phyloP scores from a whole-genome alignment of 2,888 invertebrate species.

The Heteromurus nitidus region DNA sequence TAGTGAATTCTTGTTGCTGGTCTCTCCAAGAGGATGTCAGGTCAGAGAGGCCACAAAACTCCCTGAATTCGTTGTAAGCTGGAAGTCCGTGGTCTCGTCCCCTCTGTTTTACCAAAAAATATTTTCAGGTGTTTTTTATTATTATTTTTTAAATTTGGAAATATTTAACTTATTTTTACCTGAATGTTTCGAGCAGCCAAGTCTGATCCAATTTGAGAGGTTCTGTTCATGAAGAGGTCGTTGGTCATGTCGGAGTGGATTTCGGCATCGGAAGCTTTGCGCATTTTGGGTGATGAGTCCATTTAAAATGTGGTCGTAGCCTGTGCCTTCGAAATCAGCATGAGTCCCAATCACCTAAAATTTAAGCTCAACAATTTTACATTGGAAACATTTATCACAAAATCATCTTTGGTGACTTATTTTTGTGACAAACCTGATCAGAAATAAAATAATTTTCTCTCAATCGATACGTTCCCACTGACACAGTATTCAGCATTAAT shows the following conservation, averaged over 20 bases:
- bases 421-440: no score
- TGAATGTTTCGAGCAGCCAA: conserved; percentile 45
- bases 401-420: no score
- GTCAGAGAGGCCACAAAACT: conserved; percentile 12
- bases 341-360: no score
- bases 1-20: no score
- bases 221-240: conserved; percentile 62
- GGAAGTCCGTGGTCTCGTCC: conserved; percentile 75
- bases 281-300: conserved; percentile 74
- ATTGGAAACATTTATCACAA: no score
- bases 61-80: conserved; percentile 75
- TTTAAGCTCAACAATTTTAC: no score
- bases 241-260: conserved; percentile 74
- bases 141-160: background rate
- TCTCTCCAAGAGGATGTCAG: conserved; percentile 27
- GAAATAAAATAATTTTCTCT: conserved; percentile 71
- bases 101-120: conserved; percentile 28
- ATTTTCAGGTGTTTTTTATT: background rate
- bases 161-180: background rate
- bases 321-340: no score
- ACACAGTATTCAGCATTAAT: conserved; percentile 27
- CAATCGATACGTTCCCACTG: conserved; percentile 65
- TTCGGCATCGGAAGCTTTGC: conserved; percentile 74
- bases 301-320: conserved; percentile 71
- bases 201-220: conserved; percentile 24